Conservation (phyloP, 2,113 vertebrate species). For the Xyliphius kryptos region DNA sequence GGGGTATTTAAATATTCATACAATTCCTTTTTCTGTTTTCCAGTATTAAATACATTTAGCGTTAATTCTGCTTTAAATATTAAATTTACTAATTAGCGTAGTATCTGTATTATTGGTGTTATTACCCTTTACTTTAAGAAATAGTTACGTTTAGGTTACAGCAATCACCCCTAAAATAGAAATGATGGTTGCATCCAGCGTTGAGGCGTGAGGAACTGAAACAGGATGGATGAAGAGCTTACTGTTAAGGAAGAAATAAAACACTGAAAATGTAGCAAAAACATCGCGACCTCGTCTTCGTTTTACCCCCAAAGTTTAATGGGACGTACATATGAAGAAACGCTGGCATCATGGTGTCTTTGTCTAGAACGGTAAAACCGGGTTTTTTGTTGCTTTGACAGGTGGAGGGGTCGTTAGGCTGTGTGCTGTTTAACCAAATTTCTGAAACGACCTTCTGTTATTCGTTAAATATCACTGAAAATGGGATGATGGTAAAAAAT, state of each 20-base stretch:
- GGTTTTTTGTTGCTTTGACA: constrained; percentile 7
- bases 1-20: not conserved
- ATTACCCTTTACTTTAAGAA: too few species aligned
- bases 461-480: not conserved
- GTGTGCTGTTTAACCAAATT: not conserved
- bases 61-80: not conserved
- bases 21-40: not conserved
- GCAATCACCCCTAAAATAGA: not conserved
- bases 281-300: constrained; percentile 6
- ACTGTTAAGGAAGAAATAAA: not conserved
- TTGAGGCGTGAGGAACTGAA: constrained; percentile 40
- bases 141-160: too few species aligned
- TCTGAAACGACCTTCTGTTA: not conserved
- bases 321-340: constrained; percentile 12
- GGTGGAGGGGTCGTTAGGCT: not conserved
- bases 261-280: not conserved
- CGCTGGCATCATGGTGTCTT: constrained; percentile 27
- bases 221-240: constrained; percentile 23
- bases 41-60: not conserved
- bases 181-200: constrained; percentile 7
- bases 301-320: constrained; percentile 34
- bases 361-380: constrained; percentile 30
- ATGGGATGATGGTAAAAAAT: not conserved
- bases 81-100: not conserved
- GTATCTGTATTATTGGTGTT: not conserved